phyloP scores from a whole-genome alignment of 2,113 vertebrate species.

The Eleginops maclovinus region DNA sequence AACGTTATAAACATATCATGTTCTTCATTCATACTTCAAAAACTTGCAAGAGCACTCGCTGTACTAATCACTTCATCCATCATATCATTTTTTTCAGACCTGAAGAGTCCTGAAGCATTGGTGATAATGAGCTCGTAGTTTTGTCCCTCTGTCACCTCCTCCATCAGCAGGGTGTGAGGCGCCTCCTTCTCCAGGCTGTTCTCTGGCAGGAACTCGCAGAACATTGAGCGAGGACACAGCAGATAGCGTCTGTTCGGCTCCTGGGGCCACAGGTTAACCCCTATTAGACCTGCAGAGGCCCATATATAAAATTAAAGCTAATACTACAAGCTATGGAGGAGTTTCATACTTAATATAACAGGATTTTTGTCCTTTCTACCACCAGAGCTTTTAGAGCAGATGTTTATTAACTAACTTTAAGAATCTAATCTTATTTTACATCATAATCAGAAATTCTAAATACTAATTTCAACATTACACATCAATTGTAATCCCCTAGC shows the following conservation, averaged over 20 bases:
- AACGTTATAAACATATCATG: not conserved
- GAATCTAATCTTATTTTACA: no score
- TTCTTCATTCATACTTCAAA: not conserved
- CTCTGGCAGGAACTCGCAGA: constrained; percentile 90
- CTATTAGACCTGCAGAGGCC: constrained; percentile 85
- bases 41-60: not conserved
- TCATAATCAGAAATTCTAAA: no score
- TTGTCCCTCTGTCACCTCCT: constrained; percentile 85
- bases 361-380: not conserved
- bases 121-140: constrained; percentile 90
- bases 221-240: constrained; percentile 89
- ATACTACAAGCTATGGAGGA: not conserved
- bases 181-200: constrained; percentile 73
- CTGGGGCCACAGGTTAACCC: constrained; percentile 90
- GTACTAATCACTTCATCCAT: not conserved
- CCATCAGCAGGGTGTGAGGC: constrained; percentile 82
- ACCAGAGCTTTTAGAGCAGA: not conserved
- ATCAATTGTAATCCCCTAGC: no score
- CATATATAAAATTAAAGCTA: not conserved
- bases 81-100: constrained; percentile 74
- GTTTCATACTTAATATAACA: not conserved
- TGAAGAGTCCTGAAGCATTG: constrained; percentile 84
- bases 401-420: not conserved
- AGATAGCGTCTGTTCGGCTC: constrained; percentile 83
- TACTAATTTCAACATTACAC: no score